A percentile compares a stretch with the other conserved stretches of the same genome.
phyloP scores from a whole-genome alignment of 2,888 invertebrate species.

The Pteria penguin region DNA sequence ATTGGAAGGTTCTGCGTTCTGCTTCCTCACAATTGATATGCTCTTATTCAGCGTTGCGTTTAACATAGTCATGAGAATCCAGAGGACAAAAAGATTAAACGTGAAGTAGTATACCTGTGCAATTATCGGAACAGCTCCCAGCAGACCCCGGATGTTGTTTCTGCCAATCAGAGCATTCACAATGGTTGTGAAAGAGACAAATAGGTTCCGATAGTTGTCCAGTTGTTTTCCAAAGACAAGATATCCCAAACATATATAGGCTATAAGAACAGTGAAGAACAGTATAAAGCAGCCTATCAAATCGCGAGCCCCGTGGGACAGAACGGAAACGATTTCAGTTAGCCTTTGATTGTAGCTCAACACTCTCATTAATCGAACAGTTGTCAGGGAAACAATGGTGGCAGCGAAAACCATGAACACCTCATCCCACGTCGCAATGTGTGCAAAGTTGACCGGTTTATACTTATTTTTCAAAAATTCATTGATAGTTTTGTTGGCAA shows the following conservation, averaged over 20 bases:
- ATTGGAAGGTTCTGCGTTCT: too few relatives aligned
- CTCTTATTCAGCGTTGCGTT: slow-evolving; percentile 63
- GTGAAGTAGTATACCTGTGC: slow-evolving; percentile 66
- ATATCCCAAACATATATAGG: slow-evolving; percentile 58
- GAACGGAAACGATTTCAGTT: slow-evolving; percentile 52
- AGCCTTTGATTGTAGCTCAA: slow-evolving; percentile 62
- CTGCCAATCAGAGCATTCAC: slow-evolving; percentile 65
- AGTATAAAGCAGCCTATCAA: slow-evolving; percentile 60
- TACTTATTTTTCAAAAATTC: slow-evolving; percentile 56
- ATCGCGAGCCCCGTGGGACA: slow-evolving; percentile 51
- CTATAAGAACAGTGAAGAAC: slow-evolving; percentile 53
- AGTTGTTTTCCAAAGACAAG: slow-evolving; percentile 59
- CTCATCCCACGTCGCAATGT: slow-evolving; percentile 64
- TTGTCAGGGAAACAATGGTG: slow-evolving; percentile 59
- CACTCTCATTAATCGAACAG: slow-evolving; percentile 59
- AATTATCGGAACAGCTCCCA: slow-evolving; percentile 47
- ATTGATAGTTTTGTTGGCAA: slow-evolving; percentile 50
- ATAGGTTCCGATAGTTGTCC: slow-evolving; percentile 55
- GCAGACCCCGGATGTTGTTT: slow-evolving; percentile 57
- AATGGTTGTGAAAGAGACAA: slow-evolving; percentile 56
- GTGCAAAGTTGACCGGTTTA: slow-evolving; percentile 66
- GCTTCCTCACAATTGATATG: slow-evolving; percentile 44
- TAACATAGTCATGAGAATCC: slow-evolving; percentile 66
- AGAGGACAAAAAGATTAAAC: slow-evolving; percentile 63
- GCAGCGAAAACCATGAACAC: slow-evolving; percentile 56